Evolutionary conservation across 1,140 invertebrate genomes (phyloP).

Genomic region (Apis cerana): DNA sequence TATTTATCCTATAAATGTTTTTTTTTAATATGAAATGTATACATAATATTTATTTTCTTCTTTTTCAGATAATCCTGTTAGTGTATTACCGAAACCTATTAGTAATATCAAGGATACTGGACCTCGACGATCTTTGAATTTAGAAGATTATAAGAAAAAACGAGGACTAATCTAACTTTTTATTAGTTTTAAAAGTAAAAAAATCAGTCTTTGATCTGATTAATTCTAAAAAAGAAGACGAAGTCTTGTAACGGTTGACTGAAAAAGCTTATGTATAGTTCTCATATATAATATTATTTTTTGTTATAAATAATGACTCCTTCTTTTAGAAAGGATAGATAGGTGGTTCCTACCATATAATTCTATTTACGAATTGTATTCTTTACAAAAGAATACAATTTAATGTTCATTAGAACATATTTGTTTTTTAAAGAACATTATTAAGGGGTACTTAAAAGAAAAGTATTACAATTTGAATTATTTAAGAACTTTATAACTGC

Average conservation of each 20-base stretch:
- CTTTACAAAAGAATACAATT: slow-evolving; percentile 13
- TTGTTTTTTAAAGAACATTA: slow-evolving; percentile 12
- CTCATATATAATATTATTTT: slow-evolving; percentile 38
- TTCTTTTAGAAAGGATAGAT: slow-evolving; percentile 44
- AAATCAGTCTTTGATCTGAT: slow-evolving; percentile 34
- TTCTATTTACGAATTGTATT: slow-evolving; percentile 29
- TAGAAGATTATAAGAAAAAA: slow-evolving; percentile 98
- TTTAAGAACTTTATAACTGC: slow-evolving; percentile 46
- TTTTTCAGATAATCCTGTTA: slow-evolving; percentile 85
- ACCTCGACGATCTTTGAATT: slow-evolving; percentile 93
- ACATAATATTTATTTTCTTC: slow-evolving; percentile 7
- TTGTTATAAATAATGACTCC: slow-evolving; percentile 29
- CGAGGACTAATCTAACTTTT: slow-evolving; percentile 92
- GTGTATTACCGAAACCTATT: slow-evolving; percentile 88
- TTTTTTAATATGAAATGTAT: background rate
- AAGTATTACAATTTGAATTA: slow-evolving; percentile 42
- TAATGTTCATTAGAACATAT: slow-evolving; percentile 36
- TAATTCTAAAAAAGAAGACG: slow-evolving; percentile 32
- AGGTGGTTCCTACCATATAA: slow-evolving; percentile 35
- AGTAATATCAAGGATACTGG: slow-evolving; percentile 89
- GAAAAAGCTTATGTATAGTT: slow-evolving; percentile 57
- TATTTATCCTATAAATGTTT: background rate
- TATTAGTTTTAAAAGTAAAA: slow-evolving; percentile 39
- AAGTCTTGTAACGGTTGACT: slow-evolving; percentile 53
- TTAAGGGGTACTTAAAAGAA: slow-evolving; percentile 46